These are phyloP conservation scores for Coregonus sp. DNA, from an alignment of 2,797 vertebrate species.

Conservation along the genomic window DNA sequence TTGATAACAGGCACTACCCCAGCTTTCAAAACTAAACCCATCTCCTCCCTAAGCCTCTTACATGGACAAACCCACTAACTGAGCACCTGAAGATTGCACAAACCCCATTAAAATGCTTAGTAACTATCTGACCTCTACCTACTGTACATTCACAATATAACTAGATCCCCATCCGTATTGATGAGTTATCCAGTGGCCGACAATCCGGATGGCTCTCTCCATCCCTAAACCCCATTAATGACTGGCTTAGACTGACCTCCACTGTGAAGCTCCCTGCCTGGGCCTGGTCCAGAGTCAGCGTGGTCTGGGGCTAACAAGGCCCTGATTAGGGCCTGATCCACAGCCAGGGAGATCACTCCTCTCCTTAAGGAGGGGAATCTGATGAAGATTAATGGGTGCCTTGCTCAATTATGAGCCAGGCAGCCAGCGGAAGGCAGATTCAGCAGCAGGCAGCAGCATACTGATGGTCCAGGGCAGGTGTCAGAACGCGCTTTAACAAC, in stretches of 20 bases:
- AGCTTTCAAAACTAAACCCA: neutral
- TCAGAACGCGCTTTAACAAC: conserved; percentile 49
- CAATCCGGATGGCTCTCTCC: neutral
- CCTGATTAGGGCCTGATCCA: conserved; percentile 48
- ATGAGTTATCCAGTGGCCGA: neutral
- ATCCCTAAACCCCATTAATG: neutral
- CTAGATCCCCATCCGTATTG: neutral
- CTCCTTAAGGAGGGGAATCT: conserved; percentile 34
- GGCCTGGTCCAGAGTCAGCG: neutral
- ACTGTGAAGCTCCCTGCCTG: conserved; percentile 6
- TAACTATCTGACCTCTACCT: neutral
- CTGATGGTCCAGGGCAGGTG: conserved; percentile 46
- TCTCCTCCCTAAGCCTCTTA: neutral
- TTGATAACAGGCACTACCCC: neutral
- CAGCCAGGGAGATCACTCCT: conserved; percentile 35
- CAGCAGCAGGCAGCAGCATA: conserved; percentile 15
- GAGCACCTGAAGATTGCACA: neutral
- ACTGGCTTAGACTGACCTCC: neutral
- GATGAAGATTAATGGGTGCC: conserved; percentile 54
- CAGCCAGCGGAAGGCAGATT: conserved; percentile 15
- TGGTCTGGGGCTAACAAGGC: conserved; percentile 44
- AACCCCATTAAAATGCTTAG: neutral
- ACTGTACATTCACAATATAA: neutral
- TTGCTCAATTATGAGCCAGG: conserved; percentile 38
- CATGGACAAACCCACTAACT: neutral